Base-by-base conservation (phyloP, 2,888 invertebrate species). In the Nectonema munidae region DNA sequence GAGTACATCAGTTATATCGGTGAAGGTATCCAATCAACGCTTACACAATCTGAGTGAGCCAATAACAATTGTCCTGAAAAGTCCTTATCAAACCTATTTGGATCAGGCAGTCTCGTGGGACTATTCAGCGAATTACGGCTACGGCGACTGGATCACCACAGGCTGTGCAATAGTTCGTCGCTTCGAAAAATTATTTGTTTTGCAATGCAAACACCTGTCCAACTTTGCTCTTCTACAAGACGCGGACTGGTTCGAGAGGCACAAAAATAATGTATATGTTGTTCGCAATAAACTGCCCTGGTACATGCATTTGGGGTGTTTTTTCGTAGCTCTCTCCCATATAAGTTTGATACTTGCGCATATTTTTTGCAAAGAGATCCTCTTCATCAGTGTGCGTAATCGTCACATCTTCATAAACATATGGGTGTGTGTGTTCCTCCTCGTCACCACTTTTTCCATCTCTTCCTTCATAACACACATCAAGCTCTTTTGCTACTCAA, bases 261-360 rank as follows among this genome's bases (percentile, higher is more conserved):
- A n/a, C n/a, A n/a, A n/a, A n/a, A n/a, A n/a, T n/a, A n/a, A n/a
- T n/a, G n/a, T n/a, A n/a, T n/a, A n/a, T n/a, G n/a, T n/a, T n/a
- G n/a, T n/a, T n/a, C n/a, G n/a, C n/a, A n/a, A n/a, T n/a, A n/a
- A n/a, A n/a, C 35, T 34, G 4, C 35, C 35, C 11, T 34, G 35
- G 35, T 34, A 34, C 35, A 34, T 34, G 35, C 20, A 34, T 20
- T 9, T 34, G 11, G 35, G 35, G 4, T 18, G 35, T 16, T 34
- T 18, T 19, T 18, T 34, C 11, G 4, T 34, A 9, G 6, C 20
- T 14, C 17, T 34, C 18, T 34, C 19, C 19, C 15, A 19, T 4
- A 11, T 34, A 5, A 14, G 11, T 6, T 14, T 30, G 9, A 14
- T 25, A 9, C 9, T 25, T 25, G 6, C n/a, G 25, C n/a, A 25